Evolutionary conservation across 2,888 invertebrate species (phyloP).

Genomic region (Isoperla grammatica): DNA sequence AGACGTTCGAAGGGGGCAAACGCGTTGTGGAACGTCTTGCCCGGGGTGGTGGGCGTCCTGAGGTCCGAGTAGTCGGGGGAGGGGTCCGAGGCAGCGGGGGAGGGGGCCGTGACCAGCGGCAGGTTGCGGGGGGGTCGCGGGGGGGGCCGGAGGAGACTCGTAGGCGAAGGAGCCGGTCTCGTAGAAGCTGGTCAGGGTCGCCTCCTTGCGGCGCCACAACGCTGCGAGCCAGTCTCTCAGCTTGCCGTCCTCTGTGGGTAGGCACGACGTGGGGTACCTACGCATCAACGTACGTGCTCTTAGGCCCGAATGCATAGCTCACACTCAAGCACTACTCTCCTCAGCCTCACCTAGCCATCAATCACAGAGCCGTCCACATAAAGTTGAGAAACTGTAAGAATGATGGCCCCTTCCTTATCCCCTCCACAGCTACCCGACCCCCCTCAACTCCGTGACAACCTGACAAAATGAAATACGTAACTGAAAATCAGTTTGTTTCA

Average conservation of each 20-base stretch:
- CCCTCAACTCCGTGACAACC: too few species aligned
- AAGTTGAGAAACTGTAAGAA: too few species aligned
- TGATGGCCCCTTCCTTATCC: too few species aligned
- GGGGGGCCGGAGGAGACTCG: neutral
- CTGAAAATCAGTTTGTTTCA: too few species aligned
- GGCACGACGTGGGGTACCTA: slow-evolving; percentile 54
- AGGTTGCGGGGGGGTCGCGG: slow-evolving; percentile 5
- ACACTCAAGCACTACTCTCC: too few species aligned
- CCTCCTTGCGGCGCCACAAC: slow-evolving; percentile 62
- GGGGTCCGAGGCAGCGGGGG: slow-evolving; percentile 2
- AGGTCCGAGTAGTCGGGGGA: slow-evolving; percentile 24
- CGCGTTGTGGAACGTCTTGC: neutral
- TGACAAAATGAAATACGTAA: too few species aligned
- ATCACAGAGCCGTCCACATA: too few species aligned
- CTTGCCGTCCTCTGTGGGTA: slow-evolving; percentile 54
- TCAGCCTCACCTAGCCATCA: too few species aligned
- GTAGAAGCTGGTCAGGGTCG: slow-evolving; percentile 54
- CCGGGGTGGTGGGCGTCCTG: slow-evolving; percentile 3
- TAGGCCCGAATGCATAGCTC: too few species aligned
- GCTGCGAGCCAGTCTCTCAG: slow-evolving; percentile 59
- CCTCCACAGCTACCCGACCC: too few species aligned
- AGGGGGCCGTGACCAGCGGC: neutral
- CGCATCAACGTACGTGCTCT: too few species aligned
- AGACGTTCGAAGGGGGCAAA: too few species aligned
- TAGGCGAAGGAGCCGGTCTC: slow-evolving; percentile 46